These are phyloP conservation scores for Allophyes oxyacanthae DNA, from an alignment of 2,888 invertebrate species.

Conservation along the genomic window DNA sequence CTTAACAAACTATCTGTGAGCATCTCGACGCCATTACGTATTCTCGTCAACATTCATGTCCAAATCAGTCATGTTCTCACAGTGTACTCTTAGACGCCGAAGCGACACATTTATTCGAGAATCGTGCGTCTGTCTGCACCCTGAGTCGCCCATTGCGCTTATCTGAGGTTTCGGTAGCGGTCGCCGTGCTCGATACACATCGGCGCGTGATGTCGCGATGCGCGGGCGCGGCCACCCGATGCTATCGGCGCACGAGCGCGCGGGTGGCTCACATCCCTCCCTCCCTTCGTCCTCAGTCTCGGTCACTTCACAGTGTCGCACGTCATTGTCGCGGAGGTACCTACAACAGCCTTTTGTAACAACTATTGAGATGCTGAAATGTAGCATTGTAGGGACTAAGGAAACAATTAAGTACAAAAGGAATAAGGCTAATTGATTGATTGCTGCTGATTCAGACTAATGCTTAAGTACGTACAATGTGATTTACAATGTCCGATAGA, in stretches of 20 bases:
- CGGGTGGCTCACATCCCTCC: slow-evolving; percentile 55
- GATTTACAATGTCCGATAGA: not conserved
- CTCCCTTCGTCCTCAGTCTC: slow-evolving; percentile 29
- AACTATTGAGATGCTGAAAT: slow-evolving; percentile 2
- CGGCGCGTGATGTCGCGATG: slow-evolving; percentile 82
- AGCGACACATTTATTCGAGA: slow-evolving; percentile 81
- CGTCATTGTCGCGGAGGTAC: slow-evolving; percentile 37
- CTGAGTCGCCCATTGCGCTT: slow-evolving; percentile 62
- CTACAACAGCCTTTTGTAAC: slow-evolving; percentile 19
- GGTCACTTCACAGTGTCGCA: slow-evolving; percentile 35
- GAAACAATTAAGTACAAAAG: not conserved
- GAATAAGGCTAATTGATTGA: not conserved
- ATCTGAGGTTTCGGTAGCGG: slow-evolving; percentile 71
- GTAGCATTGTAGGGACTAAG: not conserved
- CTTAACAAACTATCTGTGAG: slow-evolving; percentile 33
- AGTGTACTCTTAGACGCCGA: slow-evolving; percentile 60
- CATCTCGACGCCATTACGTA: slow-evolving; percentile 50
- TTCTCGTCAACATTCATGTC: slow-evolving; percentile 49
- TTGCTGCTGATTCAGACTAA: not conserved
- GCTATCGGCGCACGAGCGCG: slow-evolving; percentile 75
- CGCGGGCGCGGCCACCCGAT: slow-evolving; percentile 71
- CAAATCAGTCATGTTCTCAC: slow-evolving; percentile 59
- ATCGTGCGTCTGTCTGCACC: slow-evolving; percentile 75
- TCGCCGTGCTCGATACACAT: slow-evolving; percentile 73
- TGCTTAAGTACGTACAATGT: not conserved